These are phyloP conservation scores for Caradrina kadenii DNA, from an alignment of 2,888 invertebrate species.

Conservation along the genomic window DNA sequence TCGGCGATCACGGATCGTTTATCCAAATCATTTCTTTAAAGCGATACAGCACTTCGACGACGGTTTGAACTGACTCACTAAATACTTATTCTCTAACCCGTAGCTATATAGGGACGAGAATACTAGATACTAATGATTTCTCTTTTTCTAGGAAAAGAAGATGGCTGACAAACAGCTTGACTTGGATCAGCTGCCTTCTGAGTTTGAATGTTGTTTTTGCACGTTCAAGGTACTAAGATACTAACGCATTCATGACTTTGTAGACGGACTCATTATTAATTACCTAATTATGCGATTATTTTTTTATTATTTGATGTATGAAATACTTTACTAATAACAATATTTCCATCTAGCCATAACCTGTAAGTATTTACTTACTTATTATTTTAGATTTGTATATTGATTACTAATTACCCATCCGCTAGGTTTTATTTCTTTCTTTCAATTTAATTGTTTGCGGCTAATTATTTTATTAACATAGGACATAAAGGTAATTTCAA, in stretches of 20 bases:
- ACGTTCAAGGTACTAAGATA: conserved; percentile 95
- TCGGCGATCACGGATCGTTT: conserved; percentile 28
- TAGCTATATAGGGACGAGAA: conserved; percentile 17
- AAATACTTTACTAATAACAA: conserved; percentile 63
- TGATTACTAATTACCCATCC: conserved; percentile 45
- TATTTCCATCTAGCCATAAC: conserved; percentile 70
- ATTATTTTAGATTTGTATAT: conserved; percentile 54
- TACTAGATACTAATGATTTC: conserved; percentile 80
- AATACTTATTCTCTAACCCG: conserved; percentile 45
- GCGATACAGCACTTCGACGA: conserved; percentile 34
- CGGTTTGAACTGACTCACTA: conserved; percentile 49
- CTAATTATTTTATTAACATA: conserved; percentile 55
- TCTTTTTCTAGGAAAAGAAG: conserved; percentile 92
- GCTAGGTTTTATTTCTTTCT: conserved; percentile 57
- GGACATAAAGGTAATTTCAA: conserved; percentile 58
- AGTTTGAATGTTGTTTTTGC: conserved; percentile 99
- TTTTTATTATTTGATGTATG: conserved; percentile 54
- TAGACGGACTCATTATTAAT: conserved; percentile 58
- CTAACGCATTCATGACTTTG: conserved; percentile 70
- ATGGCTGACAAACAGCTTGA: conserved; percentile 93
- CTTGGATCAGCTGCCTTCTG: conserved; percentile 97
- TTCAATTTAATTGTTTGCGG: conserved; percentile 55
- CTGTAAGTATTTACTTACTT: conserved; percentile 69
- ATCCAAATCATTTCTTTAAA: conserved; percentile 26
- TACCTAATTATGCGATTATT: conserved; percentile 53